Conservation (phyloP, 2,797 vertebrate genomes). For the Acanthiza pusilla region DNA sequence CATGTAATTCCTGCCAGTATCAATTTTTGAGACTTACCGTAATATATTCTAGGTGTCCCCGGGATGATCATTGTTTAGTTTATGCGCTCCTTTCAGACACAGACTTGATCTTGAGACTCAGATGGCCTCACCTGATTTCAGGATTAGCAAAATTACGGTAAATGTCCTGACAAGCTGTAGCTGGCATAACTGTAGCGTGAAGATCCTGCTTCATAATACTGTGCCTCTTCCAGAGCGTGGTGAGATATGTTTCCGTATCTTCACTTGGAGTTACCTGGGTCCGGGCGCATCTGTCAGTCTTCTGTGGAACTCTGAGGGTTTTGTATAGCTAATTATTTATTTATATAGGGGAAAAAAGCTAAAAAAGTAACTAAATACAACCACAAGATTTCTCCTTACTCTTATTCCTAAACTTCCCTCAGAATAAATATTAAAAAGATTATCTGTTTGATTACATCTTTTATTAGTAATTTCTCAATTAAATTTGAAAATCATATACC, state of each 20-base stretch:
- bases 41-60: background rate
- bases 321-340: background rate
- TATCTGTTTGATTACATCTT: constrained; percentile 4
- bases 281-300: background rate
- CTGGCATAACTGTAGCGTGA: rapidly evolving
- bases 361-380: background rate
- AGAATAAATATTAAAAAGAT: background rate
- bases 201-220: background rate
- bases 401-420: background rate
- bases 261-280: background rate
- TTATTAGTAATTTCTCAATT: background rate
- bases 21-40: background rate
- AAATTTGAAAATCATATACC: constrained; percentile 5
- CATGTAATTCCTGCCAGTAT: background rate
- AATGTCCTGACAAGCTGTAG: background rate
- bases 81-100: background rate
- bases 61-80: background rate
- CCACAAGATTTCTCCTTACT: background rate
- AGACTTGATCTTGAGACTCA: background rate
- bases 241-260: background rate
- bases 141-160: background rate
- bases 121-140: background rate
- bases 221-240: background rate
- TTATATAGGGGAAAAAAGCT: background rate
- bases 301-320: background rate